These are phyloP conservation scores for Ips typographus DNA, from an alignment of 1,140 invertebrate species.

Conservation along the genomic window DNA sequence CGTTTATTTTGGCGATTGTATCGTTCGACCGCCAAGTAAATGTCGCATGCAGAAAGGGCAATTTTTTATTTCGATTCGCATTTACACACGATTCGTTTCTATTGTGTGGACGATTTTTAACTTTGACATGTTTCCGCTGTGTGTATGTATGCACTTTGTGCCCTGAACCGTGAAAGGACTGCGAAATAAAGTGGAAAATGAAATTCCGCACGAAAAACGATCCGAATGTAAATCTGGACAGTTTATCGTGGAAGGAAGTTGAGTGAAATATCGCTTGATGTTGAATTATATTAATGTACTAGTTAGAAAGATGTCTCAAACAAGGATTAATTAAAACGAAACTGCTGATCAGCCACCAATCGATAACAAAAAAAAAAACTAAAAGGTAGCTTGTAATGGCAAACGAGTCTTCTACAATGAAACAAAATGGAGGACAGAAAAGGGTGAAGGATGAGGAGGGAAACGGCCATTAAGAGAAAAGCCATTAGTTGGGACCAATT, in stretches of 20 bases:
- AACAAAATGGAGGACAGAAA: constrained; percentile 3
- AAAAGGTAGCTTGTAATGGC: not conserved
- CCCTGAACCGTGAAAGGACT: constrained; percentile 20
- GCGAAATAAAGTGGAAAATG: constrained; percentile 23
- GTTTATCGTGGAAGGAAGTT: too few relatives aligned
- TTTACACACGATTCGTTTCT: constrained; percentile 29
- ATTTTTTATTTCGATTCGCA: constrained; percentile 26
- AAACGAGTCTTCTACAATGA: constrained; percentile 10
- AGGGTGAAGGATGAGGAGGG: not conserved
- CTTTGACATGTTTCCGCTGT: constrained; percentile 26
- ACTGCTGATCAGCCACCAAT: too few relatives aligned
- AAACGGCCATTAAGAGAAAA: constrained; percentile 9
- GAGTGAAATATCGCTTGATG: too few relatives aligned
- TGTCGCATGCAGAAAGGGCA: constrained; percentile 14
- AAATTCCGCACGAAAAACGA: too few relatives aligned
- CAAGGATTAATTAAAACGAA: too few relatives aligned
- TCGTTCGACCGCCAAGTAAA: constrained; percentile 11
- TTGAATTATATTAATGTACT: too few relatives aligned
- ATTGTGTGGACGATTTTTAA: constrained; percentile 28
- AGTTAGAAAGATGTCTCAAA: too few relatives aligned
- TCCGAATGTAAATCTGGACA: too few relatives aligned
- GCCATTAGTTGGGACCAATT: constrained; percentile 15
- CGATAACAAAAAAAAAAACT: too few relatives aligned
- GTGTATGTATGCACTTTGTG: constrained; percentile 25
- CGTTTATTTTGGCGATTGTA: constrained; percentile 1